A percentile compares a stretch with the other conserved stretches of the same genome.
Evolutionary conservation across 2,888 invertebrate species (phyloP).

Genomic region (Oscheius onirici): DNA sequence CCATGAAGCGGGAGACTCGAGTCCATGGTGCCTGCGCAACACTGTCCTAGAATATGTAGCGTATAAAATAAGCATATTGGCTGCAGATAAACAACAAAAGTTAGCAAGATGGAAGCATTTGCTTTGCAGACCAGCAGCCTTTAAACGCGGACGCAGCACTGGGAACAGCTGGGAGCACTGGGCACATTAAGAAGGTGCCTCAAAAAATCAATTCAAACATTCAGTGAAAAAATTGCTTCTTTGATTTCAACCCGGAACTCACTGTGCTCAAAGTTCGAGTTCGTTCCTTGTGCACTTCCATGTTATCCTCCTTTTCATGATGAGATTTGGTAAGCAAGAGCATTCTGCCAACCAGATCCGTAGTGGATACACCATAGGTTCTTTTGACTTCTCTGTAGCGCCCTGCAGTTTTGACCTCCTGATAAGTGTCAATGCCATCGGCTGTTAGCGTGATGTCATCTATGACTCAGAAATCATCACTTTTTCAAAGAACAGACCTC

Average conservation of each 20-base stretch:
- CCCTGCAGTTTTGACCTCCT: constrained; percentile 86
- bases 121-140: constrained; percentile 1
- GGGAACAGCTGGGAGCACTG: constrained; percentile 11
- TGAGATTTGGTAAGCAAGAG: constrained; percentile 68
- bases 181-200: neutral
- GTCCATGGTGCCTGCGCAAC: constrained; percentile 86
- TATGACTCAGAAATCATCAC: constrained; percentile 70
- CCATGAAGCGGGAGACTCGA: constrained; percentile 90
- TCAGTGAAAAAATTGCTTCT: neutral
- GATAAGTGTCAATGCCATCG: constrained; percentile 93
- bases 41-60: constrained; percentile 82
- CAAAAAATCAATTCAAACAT: neutral
- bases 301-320: constrained; percentile 60
- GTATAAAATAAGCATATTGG: neutral
- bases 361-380: constrained; percentile 96
- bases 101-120: constrained; percentile 5
- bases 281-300: constrained; percentile 39
- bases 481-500: constrained; percentile 32
- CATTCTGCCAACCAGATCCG: constrained; percentile 74
- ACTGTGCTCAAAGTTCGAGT: constrained; percentile 27
- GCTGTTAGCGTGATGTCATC: constrained; percentile 97
- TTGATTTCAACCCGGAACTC: constrained; percentile 8
- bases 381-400: constrained; percentile 90
- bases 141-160: constrained; percentile 1
- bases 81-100: constrained; percentile 11